Evolutionary conservation across 2,113 vertebrate species (phyloP), one percentile per base, ranked within the genome.

Genomic region (Oreochromis spilurus): DNA sequence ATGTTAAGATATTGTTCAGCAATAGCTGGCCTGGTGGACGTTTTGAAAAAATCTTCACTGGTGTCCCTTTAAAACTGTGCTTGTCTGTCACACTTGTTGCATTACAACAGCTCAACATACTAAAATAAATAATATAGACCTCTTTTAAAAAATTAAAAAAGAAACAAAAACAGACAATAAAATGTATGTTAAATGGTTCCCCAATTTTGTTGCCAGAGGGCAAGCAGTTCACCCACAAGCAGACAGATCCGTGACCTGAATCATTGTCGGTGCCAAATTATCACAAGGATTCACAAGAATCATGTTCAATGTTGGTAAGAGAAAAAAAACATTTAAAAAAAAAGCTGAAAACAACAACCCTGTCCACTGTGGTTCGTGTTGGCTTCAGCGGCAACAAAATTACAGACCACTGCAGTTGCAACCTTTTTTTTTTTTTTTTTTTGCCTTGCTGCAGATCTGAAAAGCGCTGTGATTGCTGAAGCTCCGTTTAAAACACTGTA

Each of bases 121-220:
- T 86, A 75, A 60, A 95, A 95, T 94, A 94, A 95, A 95, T 95
- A 93, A 92, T 93, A 90, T 89, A 91, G 86, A 94, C 80, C 82
- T 91, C 82, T 91, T 9, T 65, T 38, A 62, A 62, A 62, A 62
- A 36, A 62, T 65, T 36, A 62, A 3, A 55, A 38, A 67, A 38
- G 60, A 65, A 21, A 38, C 38, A 10, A 82, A 75, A 81, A 52
- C 50, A 81, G 45, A 85, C 43, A 83, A 40, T 60, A 70, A 67
- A 86, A 12, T 86, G 83, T 83, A 70, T 87, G 88, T 77, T 57
- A 84, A 87, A 67, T 77, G 55, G 79, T 52, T 83, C 78, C 36
- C 19, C n/a, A 50, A 79, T 82, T 78, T 80, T 70, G 57, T 75
- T 88, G 78, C 84, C 77, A 80, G 38, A 83, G 60, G 81, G 43